Percentiles rank a stretch among this genome's conserved stretches.
Conservation (phyloP, 1,140 invertebrate genomes). For the Cotesia typhae region DNA sequence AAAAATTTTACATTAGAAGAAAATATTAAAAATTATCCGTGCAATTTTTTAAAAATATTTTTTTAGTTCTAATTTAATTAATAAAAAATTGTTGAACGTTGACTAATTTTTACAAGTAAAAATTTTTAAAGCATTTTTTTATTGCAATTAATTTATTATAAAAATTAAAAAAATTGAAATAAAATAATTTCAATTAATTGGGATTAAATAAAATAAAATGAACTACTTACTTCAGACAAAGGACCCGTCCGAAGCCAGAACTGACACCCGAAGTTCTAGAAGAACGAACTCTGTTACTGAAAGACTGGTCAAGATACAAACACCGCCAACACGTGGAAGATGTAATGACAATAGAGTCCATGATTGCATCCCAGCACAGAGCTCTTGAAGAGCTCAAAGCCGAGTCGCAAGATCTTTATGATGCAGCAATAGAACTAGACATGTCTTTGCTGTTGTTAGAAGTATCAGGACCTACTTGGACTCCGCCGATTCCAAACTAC, state of each 20-base stretch:
- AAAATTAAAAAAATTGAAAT: no score
- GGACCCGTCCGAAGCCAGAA: constrained; percentile 62
- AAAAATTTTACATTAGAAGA: no score
- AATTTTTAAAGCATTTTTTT: no score
- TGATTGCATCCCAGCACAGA: constrained; percentile 75
- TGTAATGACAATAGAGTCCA: constrained; percentile 73
- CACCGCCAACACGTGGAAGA: constrained; percentile 70
- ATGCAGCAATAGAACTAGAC: constrained; percentile 84
- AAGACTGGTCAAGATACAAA: constrained; percentile 80
- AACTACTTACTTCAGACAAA: constrained; percentile 60
- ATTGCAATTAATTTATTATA: no score
- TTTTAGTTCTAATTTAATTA: no score
- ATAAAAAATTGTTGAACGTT: no score
- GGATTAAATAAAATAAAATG: constrained; percentile 9
- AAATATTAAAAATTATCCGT: no score
- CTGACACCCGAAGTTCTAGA: constrained; percentile 66
- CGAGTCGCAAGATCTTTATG: constrained; percentile 84
- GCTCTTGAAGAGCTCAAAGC: constrained; percentile 79
- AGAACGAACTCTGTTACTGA: constrained; percentile 69
- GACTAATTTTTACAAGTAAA: no score
- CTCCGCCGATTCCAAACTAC: constrained; percentile 82
- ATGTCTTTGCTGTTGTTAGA: constrained; percentile 70
- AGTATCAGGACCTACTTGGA: constrained; percentile 75
- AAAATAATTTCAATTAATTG: no score
- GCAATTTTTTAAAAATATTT: no score